Conservation (phyloP, 2,888 invertebrate species). For the Eupithecia vulgata region DNA sequence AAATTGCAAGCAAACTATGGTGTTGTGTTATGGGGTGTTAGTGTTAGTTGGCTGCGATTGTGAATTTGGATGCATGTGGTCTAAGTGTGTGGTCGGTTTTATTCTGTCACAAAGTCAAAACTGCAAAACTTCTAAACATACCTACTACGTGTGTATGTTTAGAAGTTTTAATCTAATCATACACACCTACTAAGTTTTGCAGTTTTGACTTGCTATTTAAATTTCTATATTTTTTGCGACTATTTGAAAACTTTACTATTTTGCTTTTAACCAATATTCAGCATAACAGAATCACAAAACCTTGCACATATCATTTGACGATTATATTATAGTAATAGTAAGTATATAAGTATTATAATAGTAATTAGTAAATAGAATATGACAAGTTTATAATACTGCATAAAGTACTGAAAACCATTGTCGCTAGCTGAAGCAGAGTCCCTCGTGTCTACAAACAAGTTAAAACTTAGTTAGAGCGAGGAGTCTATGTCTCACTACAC, state of each 20-base stretch:
- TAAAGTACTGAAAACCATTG: too few relatives aligned
- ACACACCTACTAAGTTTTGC: not conserved
- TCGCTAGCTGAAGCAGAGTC: too few relatives aligned
- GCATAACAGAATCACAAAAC: not conserved
- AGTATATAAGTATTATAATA: too few relatives aligned
- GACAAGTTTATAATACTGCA: too few relatives aligned
- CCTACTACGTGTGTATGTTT: not conserved
- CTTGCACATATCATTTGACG: not conserved
- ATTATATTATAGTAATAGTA: not conserved
- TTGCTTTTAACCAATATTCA: not conserved
- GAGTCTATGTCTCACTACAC: too few relatives aligned
- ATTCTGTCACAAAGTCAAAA: not conserved
- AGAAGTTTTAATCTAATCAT: too few relatives aligned
- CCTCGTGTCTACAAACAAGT: too few relatives aligned
- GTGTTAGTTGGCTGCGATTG: not conserved
- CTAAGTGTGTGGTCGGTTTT: not conserved
- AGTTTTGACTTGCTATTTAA: not conserved
- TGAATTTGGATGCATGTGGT: not conserved
- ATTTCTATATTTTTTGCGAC: not conserved
- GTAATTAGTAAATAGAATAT: too few relatives aligned
- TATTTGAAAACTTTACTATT: not conserved
- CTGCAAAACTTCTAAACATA: too few relatives aligned
- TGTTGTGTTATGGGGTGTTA: not conserved
- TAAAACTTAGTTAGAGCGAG: too few relatives aligned
- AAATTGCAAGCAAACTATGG: slow-evolving; percentile 22